Evolutionary conservation across 2,888 invertebrate species (phyloP).

Genomic region (Salpingus planirostris): DNA sequence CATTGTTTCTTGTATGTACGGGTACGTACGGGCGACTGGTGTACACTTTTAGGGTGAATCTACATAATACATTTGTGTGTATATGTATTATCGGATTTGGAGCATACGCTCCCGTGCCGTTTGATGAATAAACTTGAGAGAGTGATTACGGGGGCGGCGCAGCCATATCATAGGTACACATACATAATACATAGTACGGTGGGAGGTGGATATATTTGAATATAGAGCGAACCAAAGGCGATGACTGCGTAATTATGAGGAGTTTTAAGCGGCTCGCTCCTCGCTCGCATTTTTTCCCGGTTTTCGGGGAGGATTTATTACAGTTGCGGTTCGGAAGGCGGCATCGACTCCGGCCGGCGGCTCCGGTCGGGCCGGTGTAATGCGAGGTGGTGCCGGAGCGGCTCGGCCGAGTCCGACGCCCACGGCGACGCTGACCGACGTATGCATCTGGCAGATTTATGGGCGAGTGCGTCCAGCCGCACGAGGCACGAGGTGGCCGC

Average conservation of each 20-base stretch:
- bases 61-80: background rate
- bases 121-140: background rate
- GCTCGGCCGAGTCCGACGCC: too few relatives aligned
- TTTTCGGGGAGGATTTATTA: constrained; percentile 19
- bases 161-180: too few relatives aligned
- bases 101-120: background rate
- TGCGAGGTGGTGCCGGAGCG: constrained; percentile 21
- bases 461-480: constrained; percentile 27
- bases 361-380: constrained; percentile 21
- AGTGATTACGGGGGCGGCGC: constrained; percentile 3
- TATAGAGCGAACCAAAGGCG: too few relatives aligned
- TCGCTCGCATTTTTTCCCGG: constrained; percentile 18
- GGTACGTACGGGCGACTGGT: too few relatives aligned
- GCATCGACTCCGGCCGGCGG: too few relatives aligned
- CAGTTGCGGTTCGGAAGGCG: constrained; percentile 24
- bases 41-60: too few relatives aligned
- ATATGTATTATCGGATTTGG: background rate
- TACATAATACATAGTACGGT: too few relatives aligned
- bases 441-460: constrained; percentile 38
- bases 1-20: background rate
- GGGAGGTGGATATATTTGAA: too few relatives aligned
- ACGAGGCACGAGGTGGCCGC: constrained; percentile 25
- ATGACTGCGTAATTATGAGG: too few relatives aligned
- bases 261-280: constrained; percentile 18
- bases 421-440: constrained; percentile 35